Percentiles rank a stretch among this genome's conserved stretches.
Conservation (phyloP, 1,140 invertebrate genomes). For the Orchestia grillus region DNA sequence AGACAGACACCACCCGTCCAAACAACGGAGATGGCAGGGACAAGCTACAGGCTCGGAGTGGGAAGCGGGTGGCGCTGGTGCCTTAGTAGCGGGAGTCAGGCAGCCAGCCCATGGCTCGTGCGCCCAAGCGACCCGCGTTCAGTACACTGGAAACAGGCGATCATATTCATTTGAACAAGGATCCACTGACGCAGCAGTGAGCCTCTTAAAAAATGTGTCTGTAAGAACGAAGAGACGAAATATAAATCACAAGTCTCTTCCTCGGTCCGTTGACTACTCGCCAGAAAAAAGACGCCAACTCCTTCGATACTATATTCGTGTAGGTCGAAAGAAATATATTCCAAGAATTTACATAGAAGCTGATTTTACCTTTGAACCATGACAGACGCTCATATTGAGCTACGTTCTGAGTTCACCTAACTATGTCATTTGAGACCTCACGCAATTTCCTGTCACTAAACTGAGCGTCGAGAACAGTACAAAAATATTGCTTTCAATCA, state of each 20-base stretch:
- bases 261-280: background rate
- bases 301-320: background rate
- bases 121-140: background rate
- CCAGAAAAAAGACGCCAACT: background rate
- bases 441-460: too few relatives aligned
- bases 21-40: background rate
- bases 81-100: slow-evolving; percentile 22
- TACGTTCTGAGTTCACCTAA: too few relatives aligned
- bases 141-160: slow-evolving; percentile 7
- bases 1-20: background rate
- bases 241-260: background rate
- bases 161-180: background rate
- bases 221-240: background rate
- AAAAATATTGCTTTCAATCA: too few relatives aligned
- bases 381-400: too few relatives aligned
- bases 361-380: too few relatives aligned
- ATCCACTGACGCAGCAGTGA: background rate
- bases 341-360: too few relatives aligned
- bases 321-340: background rate
- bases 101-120: slow-evolving; percentile 42
- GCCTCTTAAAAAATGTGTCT: background rate
- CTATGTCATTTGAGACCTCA: too few relatives aligned
- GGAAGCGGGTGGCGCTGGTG: too few relatives aligned
- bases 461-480: too few relatives aligned
- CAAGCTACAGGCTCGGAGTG: background rate